A percentile compares a stretch with the other conserved stretches of the same genome.
Evolutionary conservation across 2,797 vertebrate genomes (phyloP).

Genomic region (Nannoperca australis): DNA sequence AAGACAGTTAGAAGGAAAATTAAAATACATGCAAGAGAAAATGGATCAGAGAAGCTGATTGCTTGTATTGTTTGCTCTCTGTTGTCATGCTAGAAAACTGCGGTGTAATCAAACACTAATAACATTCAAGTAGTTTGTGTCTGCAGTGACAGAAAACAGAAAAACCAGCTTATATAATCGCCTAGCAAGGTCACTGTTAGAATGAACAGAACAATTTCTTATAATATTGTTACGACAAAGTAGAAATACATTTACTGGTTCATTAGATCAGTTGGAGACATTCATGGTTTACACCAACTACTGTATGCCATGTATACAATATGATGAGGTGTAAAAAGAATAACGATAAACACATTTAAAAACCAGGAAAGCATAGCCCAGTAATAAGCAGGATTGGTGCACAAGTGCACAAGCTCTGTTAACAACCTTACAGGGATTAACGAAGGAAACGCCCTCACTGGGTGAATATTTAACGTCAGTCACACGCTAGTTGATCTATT

Average conservation of each 20-base stretch:
- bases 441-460: background rate
- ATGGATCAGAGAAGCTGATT: background rate
- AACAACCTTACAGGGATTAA: background rate
- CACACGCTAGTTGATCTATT: background rate
- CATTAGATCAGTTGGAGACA: background rate
- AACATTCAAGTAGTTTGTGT: background rate
- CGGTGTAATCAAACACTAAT: background rate
- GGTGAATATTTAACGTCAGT: conserved; percentile 21
- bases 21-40: conserved; percentile 13
- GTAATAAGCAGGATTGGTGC: background rate
- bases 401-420: background rate
- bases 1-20: conserved; percentile 26
- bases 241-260: background rate
- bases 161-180: background rate
- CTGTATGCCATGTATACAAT: background rate
- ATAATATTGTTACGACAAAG: background rate
- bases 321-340: background rate
- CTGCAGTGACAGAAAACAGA: background rate
- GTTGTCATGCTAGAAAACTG: conserved; percentile 4
- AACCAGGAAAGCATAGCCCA: background rate
- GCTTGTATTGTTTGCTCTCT: conserved; percentile 23
- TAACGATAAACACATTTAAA: background rate
- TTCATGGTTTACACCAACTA: background rate
- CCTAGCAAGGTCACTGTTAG: too few relatives aligned
- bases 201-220: background rate